Evolutionary conservation across 1,140 invertebrate species (phyloP), one percentile per base, ranked within the genome.

Genomic region (Leptopilina clavipes): DNA sequence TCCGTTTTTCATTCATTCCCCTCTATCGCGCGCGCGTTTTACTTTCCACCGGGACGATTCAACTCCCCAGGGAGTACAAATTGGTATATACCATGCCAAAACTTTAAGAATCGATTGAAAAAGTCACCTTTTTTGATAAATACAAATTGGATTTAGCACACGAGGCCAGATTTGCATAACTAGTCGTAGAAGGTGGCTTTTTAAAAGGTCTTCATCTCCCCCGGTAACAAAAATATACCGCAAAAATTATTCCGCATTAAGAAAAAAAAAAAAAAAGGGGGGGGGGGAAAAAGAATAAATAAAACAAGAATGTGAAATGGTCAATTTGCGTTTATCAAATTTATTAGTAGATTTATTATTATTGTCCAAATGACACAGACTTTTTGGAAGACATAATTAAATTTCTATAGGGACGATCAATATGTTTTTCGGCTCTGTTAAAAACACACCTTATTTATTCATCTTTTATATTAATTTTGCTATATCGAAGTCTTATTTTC

Each of bases 1-100:
- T 65, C 82, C 86, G 83, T 86, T 85, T 87, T 82, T 85, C 82
- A 87, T 85, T 85, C 83, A 79, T 76, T 71, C 0, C 76, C 44
- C 79, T 52, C 76, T 73, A 75, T 56, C 79, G 52, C 76, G 78
- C 81, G 79, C 37, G 37, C 37, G 37, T 40, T 40, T 83, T 84
- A 86, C 84, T 85, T 79, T 80, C 80, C 78, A 77, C 19, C 18
- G n/a, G 25, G 45, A 70, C 75, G 71, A 22, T 45, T 70, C 19
- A 9, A 54, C 73, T 10, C 73, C 45, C 52, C 77, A 70, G 73
- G 77, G 77, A 31, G 73, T 59, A 75, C 77, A 75, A 75, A 78
- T 78, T 75, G 73, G 76, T 31, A n/a, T 40, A 40, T 54, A 59
- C 37, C 70, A 37, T 48, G 37, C 72, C 77, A 70, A 73, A 78